Base-by-base conservation (phyloP, 1,140 invertebrate species). In the Mesaphorura yosii region DNA sequence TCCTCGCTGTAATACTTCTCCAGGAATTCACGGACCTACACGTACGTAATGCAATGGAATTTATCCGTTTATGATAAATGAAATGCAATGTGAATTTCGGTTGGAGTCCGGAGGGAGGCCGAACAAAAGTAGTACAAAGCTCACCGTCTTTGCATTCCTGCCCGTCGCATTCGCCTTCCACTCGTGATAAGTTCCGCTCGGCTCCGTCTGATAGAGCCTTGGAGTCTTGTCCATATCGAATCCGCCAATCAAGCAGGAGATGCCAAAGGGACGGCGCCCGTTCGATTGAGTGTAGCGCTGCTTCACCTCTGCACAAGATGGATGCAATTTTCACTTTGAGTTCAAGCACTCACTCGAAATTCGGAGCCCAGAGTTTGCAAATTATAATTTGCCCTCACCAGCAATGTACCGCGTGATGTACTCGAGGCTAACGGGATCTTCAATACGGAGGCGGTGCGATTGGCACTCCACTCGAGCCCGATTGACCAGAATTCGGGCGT, bases 101-200 rank as follows among this genome's bases (percentile, higher is more conserved):
- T n/a, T n/a, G n/a, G n/a, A n/a, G n/a, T n/a, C n/a, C n/a, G n/a
- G n/a, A n/a, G n/a, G n/a, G n/a, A n/a, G n/a, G n/a, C n/a, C n/a
- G n/a, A n/a, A n/a, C n/a, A n/a, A n/a, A n/a, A n/a, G n/a, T n/a
- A n/a, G n/a, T n/a, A n/a, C n/a, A n/a, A n/a, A n/a, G n/a, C n/a
- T n/a, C 40, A 59, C 95, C 20, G 92, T 93, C 71, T 98, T 98
- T 2, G 92, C 92, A 67, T 87, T 96, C 59, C 94, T 77, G 2
- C 96, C 96, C 60, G 94, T 98, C 1, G 94, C 91, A 76, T 98
- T 98, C 5, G 95, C 95, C 76, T 94, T 93, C 88, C 94, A 98
- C 72, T 98, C 94, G 69, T 96, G 94, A 69, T 96, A 98, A 65
- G 95, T 95, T 46, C 95, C 94, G 57, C 94, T 98, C 12, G 96